These are phyloP conservation scores for Athalia cordata DNA, from an alignment of 2,888 invertebrate species.

Conservation along the genomic window DNA sequence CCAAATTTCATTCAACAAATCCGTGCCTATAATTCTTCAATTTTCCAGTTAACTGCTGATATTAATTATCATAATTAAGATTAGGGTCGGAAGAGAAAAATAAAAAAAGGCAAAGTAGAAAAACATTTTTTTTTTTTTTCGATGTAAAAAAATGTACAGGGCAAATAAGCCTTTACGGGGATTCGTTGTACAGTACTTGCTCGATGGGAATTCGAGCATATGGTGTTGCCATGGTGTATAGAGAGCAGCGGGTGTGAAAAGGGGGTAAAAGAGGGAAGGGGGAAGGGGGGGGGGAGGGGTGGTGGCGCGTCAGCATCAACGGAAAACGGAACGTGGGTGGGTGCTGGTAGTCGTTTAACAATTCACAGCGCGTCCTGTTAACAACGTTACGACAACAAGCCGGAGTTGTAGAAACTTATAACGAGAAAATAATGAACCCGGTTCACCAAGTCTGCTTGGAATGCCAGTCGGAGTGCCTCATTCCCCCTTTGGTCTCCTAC, in stretches of 20 bases:
- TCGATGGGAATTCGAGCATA: no score
- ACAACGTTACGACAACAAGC: constrained; percentile 72
- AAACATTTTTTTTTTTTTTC: no score
- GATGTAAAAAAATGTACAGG: no score
- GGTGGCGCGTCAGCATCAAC: constrained; percentile 50
- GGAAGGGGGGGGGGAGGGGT: neutral
- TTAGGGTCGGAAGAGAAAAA: no score
- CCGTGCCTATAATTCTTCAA: no score
- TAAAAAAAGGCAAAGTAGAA: no score
- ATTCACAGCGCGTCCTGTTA: constrained; percentile 71
- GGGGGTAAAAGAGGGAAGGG: neutral
- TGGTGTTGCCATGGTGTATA: no score
- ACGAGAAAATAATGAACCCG: constrained; percentile 73
- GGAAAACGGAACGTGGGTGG: constrained; percentile 41
- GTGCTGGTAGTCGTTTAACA: constrained; percentile 65
- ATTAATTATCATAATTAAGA: no score
- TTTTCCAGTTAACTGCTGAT: no score
- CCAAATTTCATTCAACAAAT: no score
- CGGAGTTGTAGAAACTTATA: constrained; percentile 72
- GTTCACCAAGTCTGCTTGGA: constrained; percentile 70
- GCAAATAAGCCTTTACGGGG: no score
- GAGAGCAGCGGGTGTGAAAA: neutral
- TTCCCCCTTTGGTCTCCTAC: constrained; percentile 42
- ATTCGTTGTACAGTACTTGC: no score
- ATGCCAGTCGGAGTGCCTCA: constrained; percentile 65